These are phyloP conservation scores for Heliconius erato DNA, from an alignment of 2,888 invertebrate genomes.

Conservation along the genomic window DNA sequence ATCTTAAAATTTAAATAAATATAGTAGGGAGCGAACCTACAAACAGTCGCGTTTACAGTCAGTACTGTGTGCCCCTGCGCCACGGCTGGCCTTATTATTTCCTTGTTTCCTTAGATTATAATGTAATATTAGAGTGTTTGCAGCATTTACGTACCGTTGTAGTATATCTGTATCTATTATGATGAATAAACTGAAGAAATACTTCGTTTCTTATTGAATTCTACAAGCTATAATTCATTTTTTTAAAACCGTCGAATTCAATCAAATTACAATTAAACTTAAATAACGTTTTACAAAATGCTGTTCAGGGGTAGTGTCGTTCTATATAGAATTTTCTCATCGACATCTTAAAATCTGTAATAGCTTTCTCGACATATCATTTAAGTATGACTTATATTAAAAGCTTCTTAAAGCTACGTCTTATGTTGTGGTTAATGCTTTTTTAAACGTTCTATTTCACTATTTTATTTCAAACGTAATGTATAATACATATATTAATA, in stretches of 20 bases:
- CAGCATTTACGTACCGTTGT: too few relatives aligned
- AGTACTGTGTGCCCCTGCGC: too few relatives aligned
- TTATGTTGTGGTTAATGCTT: background rate
- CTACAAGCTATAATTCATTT: too few relatives aligned
- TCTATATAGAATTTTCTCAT: background rate
- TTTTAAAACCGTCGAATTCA: background rate
- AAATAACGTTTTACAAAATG: background rate
- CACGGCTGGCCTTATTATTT: too few relatives aligned
- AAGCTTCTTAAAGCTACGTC: conserved; percentile 6
- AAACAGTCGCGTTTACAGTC: too few relatives aligned
- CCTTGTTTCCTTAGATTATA: background rate
- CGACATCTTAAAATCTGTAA: background rate
- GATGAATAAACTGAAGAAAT: too few relatives aligned
- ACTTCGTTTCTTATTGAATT: too few relatives aligned
- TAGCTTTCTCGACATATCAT: background rate
- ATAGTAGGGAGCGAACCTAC: too few relatives aligned
- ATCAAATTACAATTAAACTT: background rate
- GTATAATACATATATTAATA: background rate
- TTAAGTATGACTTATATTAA: background rate
- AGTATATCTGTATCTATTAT: too few relatives aligned
- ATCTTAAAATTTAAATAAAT: too few relatives aligned
- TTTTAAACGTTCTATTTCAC: background rate
- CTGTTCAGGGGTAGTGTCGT: background rate
- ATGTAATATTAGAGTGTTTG: too few relatives aligned
- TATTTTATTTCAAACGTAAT: background rate